These are phyloP conservation scores for Leucophenga maculata DNA, from an alignment of 2,888 invertebrate genomes.

Conservation along the genomic window DNA sequence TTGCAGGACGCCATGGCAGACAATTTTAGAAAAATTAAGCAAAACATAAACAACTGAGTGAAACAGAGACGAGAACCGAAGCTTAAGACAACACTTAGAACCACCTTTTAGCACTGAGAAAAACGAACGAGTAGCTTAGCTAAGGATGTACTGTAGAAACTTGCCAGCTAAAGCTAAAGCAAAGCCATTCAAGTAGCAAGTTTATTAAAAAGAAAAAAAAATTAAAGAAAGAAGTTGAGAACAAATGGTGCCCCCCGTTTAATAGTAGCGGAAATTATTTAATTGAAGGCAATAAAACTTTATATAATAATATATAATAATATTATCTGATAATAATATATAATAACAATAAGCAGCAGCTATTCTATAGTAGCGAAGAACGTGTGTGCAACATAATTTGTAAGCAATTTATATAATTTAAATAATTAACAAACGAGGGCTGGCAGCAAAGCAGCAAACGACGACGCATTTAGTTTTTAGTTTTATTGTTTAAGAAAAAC, in stretches of 20 bases:
- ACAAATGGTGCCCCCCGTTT: conserved; percentile 25
- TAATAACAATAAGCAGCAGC: not conserved
- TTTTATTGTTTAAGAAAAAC: conserved; percentile 8
- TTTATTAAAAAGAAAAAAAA: conserved; percentile 13
- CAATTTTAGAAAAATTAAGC: conserved; percentile 56
- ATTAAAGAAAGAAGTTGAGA: conserved; percentile 12
- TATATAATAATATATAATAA: conserved; percentile 4
- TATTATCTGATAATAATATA: conserved; percentile 14
- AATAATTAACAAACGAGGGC: conserved; percentile 8
- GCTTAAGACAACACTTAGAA: not conserved
- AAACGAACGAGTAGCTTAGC: not conserved
- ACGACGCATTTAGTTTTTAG: conserved; percentile 1
- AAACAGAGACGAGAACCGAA: not conserved
- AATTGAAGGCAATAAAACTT: not conserved
- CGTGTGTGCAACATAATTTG: conserved; percentile 11
- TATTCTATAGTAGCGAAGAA: not conserved
- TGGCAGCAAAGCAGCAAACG: not conserved
- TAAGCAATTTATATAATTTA: conserved; percentile 18
- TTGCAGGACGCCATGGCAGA: conserved; percentile 75
- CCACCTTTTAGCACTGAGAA: conserved; percentile 32
- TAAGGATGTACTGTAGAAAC: not conserved
- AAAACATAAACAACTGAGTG: not conserved
- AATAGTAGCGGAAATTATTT: not conserved
- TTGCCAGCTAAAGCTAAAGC: conserved; percentile 32
- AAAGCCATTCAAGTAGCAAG: conserved; percentile 10